These are phyloP conservation scores for Nesogale talazaci DNA, from an alignment of 2,113 vertebrate species.

Conservation along the genomic window DNA sequence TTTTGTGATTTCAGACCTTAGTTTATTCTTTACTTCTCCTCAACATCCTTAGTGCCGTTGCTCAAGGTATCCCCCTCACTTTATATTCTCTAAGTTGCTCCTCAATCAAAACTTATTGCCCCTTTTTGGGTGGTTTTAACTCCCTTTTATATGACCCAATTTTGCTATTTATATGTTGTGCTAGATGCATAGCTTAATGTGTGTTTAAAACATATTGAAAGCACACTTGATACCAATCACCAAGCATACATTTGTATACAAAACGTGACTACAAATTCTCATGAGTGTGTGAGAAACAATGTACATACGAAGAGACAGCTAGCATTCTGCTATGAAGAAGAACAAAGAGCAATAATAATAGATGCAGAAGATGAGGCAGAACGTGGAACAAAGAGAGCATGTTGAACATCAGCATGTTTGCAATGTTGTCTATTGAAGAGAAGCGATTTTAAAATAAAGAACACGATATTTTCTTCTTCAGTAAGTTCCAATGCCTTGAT, in stretches of 20 bases:
- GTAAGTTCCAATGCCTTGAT: neutral
- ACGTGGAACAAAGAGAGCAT: neutral
- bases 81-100: neutral
- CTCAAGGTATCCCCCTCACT: neutral
- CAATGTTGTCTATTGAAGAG: neutral
- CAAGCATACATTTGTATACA: neutral
- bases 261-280: neutral
- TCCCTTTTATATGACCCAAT: too few species aligned
- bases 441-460: neutral
- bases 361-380: neutral
- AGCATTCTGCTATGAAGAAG: neutral
- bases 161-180: neutral
- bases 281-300: too few species aligned
- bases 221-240: neutral
- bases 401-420: neutral
- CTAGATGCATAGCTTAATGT: neutral
- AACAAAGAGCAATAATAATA: rapidly evolving
- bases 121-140: rapidly evolving
- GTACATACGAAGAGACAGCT: neutral
- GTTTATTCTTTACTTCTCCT: neutral
- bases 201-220: neutral
- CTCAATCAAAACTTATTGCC: neutral
- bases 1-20: neutral
- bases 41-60: neutral
- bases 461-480: neutral